Conservation (phyloP, 2,797 vertebrate genomes). For the Bradypodion pumilum region DNA sequence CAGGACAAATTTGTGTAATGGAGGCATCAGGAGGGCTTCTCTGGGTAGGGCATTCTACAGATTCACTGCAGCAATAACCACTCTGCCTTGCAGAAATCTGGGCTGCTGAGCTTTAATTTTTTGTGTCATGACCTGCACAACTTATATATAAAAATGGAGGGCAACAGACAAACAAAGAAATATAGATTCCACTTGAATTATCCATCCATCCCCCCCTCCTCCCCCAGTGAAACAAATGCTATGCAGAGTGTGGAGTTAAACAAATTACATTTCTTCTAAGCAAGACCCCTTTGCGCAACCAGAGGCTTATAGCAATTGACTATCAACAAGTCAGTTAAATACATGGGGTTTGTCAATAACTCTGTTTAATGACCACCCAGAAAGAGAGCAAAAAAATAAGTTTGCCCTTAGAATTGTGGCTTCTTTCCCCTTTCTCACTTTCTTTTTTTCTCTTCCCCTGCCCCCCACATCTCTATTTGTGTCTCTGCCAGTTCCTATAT, state of each 20-base stretch:
- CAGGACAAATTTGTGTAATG: too few relatives aligned
- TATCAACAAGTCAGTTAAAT: slow-evolving; percentile 11
- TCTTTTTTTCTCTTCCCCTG: not conserved
- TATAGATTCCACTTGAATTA: not conserved
- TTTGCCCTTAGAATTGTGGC: not conserved
- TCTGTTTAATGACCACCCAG: not conserved
- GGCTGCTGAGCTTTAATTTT: too few relatives aligned
- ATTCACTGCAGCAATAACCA: too few relatives aligned
- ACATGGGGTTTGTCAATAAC: not conserved
- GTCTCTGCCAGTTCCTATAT: not conserved
- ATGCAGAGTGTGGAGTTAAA: slow-evolving; percentile 10
- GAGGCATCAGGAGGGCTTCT: too few relatives aligned
- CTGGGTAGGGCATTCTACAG: too few relatives aligned
- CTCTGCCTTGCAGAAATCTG: too few relatives aligned
- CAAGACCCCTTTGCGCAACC: not conserved
- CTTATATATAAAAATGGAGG: too few relatives aligned
- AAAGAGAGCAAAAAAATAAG: not conserved
- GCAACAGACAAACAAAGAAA: not conserved
- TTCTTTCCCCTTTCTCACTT: not conserved
- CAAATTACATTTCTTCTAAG: not conserved
- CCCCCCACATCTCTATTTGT: not conserved
- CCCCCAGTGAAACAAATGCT: not conserved
- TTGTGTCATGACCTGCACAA: too few relatives aligned
- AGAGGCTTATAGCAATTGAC: not conserved
- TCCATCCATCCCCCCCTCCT: not conserved